Conservation (phyloP, 2,797 vertebrate species). For the Trichosurus vulpecula region DNA sequence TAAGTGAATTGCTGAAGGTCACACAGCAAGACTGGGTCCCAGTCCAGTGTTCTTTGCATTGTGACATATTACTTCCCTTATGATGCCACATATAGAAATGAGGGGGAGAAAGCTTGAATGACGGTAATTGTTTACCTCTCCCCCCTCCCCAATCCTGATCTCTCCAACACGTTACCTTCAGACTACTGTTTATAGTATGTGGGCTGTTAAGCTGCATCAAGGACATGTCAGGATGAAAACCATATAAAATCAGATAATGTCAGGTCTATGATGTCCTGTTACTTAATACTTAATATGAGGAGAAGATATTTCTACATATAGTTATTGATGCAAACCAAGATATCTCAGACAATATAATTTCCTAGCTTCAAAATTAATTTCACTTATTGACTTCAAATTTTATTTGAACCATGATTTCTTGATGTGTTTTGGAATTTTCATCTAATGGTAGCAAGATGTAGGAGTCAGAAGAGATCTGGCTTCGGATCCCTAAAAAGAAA, state of each 20-base stretch:
- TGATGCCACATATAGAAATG: background rate
- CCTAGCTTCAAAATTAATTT: conserved; percentile 35
- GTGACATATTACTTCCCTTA: background rate
- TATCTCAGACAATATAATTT: conserved; percentile 16
- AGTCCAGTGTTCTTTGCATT: background rate
- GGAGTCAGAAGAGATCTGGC: background rate
- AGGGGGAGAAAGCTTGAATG: background rate
- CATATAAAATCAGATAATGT: too few relatives aligned
- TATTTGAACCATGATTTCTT: background rate
- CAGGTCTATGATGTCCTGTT: too few relatives aligned
- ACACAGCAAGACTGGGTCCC: background rate
- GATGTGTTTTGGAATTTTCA: conserved; percentile 25
- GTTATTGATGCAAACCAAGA: background rate
- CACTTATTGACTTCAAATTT: conserved; percentile 31
- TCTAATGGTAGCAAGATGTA: conserved; percentile 21
- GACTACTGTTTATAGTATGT: too few relatives aligned
- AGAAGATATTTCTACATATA: background rate
- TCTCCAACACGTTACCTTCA: too few relatives aligned
- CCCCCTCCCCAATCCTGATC: too few relatives aligned
- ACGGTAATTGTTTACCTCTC: too few relatives aligned
- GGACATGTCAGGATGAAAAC: too few relatives aligned
- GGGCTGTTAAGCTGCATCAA: too few relatives aligned
- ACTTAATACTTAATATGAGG: too few relatives aligned
- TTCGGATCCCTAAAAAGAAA: background rate
- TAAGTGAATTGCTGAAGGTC: background rate